Percentiles rank a stretch among this genome's conserved stretches.
Evolutionary conservation across 2,113 vertebrate genomes (phyloP).

Genomic region (Erinaceus europaeus): DNA sequence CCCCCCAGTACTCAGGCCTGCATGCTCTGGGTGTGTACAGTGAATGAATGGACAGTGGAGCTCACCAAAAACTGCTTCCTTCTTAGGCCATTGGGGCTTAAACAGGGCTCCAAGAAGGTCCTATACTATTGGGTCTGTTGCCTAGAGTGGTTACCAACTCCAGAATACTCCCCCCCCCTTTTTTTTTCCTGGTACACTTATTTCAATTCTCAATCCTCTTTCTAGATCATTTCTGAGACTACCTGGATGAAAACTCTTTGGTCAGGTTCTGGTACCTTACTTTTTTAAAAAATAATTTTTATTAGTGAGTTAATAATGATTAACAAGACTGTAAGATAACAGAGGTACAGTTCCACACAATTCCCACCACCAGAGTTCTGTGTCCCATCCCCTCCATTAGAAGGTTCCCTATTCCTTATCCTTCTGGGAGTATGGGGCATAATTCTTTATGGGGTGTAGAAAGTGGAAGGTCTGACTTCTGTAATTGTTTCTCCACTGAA

Average conservation of each 20-base stretch:
- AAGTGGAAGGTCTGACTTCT: too few relatives aligned
- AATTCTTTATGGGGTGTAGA: too few relatives aligned
- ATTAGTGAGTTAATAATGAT: too few relatives aligned
- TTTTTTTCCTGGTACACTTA: neutral
- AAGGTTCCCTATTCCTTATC: too few relatives aligned
- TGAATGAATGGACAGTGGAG: neutral
- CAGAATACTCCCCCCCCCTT: neutral
- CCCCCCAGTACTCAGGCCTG: fast-evolving
- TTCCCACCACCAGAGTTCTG: too few relatives aligned
- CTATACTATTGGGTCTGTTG: neutral
- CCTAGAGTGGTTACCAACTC: neutral
- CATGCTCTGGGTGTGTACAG: neutral
- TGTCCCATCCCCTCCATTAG: too few relatives aligned
- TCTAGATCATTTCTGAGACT: neutral
- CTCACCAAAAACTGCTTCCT: too few relatives aligned
- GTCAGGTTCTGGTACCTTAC: neutral
- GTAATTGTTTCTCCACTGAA: too few relatives aligned
- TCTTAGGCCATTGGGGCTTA: neutral
- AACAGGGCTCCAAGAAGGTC: neutral
- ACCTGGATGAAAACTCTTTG: neutral
- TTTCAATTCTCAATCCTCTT: neutral
- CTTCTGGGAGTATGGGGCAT: too few relatives aligned
- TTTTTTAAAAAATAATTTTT: too few relatives aligned
- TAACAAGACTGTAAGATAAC: too few relatives aligned
- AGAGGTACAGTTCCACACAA: too few relatives aligned